Evolutionary conservation across 2,888 invertebrate species (phyloP).

Genomic region (Quadriops clusia): DNA sequence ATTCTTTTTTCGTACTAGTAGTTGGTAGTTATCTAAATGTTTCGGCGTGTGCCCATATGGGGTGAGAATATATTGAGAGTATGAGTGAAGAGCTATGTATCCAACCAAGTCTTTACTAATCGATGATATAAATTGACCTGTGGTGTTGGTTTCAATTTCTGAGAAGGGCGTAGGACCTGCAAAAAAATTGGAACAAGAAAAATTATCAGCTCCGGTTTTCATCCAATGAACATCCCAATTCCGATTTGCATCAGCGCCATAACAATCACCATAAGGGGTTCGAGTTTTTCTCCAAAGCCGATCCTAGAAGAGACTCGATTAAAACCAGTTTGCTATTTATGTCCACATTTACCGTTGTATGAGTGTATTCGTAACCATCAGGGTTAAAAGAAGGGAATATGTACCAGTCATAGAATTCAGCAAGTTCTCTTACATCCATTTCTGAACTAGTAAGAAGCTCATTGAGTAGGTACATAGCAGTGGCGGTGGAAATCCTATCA

Average conservation of each 20-base stretch:
- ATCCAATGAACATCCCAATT: slow-evolving; percentile 57
- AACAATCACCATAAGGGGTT: slow-evolving; percentile 12
- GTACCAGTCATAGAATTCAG: no score
- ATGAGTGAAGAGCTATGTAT: slow-evolving; percentile 59
- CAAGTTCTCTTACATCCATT: no score
- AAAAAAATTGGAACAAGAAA: slow-evolving; percentile 36
- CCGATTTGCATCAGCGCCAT: slow-evolving; percentile 21
- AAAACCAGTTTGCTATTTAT: no score
- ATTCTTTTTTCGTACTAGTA: no score
- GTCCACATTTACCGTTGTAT: no score
- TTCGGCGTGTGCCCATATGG: slow-evolving; percentile 52
- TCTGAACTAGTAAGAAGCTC: no score
- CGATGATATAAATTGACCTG: slow-evolving; percentile 41
- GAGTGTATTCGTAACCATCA: no score
- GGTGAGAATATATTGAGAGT: slow-evolving; percentile 50
- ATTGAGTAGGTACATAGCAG: no score
- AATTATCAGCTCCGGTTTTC: slow-evolving; percentile 28
- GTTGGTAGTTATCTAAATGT: slow-evolving; percentile 43
- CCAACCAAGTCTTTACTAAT: slow-evolving; percentile 41
- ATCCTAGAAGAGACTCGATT: no score
- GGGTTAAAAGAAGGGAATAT: no score
- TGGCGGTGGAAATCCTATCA: no score
- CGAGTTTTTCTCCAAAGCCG: slow-evolving; percentile 26
- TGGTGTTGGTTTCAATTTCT: slow-evolving; percentile 42
- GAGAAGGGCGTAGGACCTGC: slow-evolving; percentile 39